Percentiles rank a stretch among this genome's conserved stretches.
phyloP scores from a whole-genome alignment of 92 coral and sea anemone species.

The Diadumene lineata region DNA sequence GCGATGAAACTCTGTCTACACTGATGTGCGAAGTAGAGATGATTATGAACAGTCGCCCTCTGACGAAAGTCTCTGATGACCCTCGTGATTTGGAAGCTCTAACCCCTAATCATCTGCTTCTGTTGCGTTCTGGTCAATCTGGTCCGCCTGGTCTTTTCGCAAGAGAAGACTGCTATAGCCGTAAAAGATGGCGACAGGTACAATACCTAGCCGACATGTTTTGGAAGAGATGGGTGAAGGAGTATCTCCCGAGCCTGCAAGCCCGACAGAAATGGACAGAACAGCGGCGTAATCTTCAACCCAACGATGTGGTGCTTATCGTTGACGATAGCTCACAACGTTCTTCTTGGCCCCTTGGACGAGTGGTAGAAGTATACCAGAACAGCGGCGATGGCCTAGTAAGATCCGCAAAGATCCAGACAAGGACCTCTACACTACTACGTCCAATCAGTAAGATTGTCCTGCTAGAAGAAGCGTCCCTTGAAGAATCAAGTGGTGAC shows the following conservation, averaged over 20 bases:
- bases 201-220: constrained; percentile 50
- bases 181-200: constrained; percentile 54
- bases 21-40: constrained; percentile 52
- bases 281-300: constrained; percentile 35
- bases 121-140: constrained; percentile 34
- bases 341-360: constrained; percentile 62
- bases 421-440: constrained; percentile 41
- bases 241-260: constrained; percentile 41
- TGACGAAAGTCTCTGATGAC: constrained; percentile 52
- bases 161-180: constrained; percentile 43
- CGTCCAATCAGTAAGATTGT: constrained; percentile 58
- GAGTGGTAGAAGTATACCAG: constrained; percentile 45
- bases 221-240: constrained; percentile 41
- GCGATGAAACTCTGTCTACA: constrained; percentile 38
- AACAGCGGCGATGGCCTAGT: constrained; percentile 55
- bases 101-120: constrained; percentile 55
- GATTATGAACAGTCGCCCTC: constrained; percentile 49
- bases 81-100: constrained; percentile 44
- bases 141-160: constrained; percentile 46
- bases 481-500: not conserved
- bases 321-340: constrained; percentile 44
- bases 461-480: constrained; percentile 41
- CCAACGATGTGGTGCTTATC: constrained; percentile 53
- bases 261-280: constrained; percentile 45
- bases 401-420: constrained; percentile 50